These are phyloP conservation scores for Pseudomyrmex dendroicus DNA, from an alignment of 1,140 invertebrate species.

Conservation along the genomic window DNA sequence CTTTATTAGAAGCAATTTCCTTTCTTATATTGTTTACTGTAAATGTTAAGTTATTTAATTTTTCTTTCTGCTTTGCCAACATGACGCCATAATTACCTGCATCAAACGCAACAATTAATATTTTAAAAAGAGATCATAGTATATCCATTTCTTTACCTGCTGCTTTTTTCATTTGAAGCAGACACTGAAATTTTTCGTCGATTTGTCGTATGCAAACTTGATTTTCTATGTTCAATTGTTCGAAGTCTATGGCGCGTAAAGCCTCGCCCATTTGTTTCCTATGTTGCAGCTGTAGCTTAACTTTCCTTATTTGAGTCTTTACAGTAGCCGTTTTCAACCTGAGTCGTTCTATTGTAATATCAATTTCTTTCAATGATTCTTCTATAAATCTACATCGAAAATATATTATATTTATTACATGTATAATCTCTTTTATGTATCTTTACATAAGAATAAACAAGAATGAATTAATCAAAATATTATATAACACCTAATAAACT, in stretches of 20 bases:
- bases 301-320: constrained; percentile 83
- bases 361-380: constrained; percentile 83
- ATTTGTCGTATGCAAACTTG: constrained; percentile 82
- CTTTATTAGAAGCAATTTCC: constrained; percentile 66
- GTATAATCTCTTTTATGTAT: neutral
- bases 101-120: neutral
- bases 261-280: constrained; percentile 84
- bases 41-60: constrained; percentile 81
- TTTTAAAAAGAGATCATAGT: neutral
- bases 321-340: constrained; percentile 84
- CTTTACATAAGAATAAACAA: neutral
- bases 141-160: constrained; percentile 76
- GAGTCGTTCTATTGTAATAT: constrained; percentile 84
- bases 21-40: constrained; percentile 79
- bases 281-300: constrained; percentile 83
- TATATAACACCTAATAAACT: constrained; percentile 82
- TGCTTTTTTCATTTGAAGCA: constrained; percentile 84
- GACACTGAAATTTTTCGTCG: constrained; percentile 82
- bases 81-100: constrained; percentile 77
- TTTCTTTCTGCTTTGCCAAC: constrained; percentile 83
- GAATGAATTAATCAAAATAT: neutral
- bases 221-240: constrained; percentile 86
- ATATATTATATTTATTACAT: too few relatives aligned
- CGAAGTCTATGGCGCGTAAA: constrained; percentile 85
- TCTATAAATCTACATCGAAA: constrained; percentile 80